Evolutionary conservation across 2,113 vertebrate genomes (phyloP), one percentile per base, ranked within the genome.

Genomic region (Corydoras maculifer): DNA sequence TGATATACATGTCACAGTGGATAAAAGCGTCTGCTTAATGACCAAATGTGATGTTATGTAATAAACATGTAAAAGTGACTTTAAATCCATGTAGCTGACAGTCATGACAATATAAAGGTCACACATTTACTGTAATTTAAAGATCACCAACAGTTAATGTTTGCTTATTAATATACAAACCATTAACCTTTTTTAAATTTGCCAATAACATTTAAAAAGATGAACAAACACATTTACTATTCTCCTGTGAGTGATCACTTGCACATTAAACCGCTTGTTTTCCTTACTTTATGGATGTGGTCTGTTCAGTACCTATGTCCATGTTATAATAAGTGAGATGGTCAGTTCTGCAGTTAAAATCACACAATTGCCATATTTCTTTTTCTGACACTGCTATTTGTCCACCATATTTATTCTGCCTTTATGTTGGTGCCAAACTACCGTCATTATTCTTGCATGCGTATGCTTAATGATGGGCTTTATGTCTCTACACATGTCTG

Each of bases 261-360:
- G 51, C 68, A 54, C 15, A 55, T 55, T 74, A 68, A 62, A 74
- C 12, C 15, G 49, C 59, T 10, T 0, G 0, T 0, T 9, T 43
- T n/a, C 8, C 4, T 57, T 35, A n/a, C 30, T 57, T 14, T n/a
- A n/a, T 57, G 18, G 14, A 54, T 68, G 15, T 3, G 43, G 49
- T 43, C 43, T n/a, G 49, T 31, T 54, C 15, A 55, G 49, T 68
- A 68, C 57, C 10, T 65, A 35, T 58, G 29, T 63, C 60, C 13
- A 29, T 70, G 30, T 65, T 72, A 67, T 75, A 66, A 68, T 79
- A 62, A 75, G 57, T 66, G 66, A 69, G 25, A 15, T 68, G 32
- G 51, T 29, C 60, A 78, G 68, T 69, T 78, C 72, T 61, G 29
- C 58, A 72, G 69, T 69, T 59, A 71, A 66, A 61, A 58, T 79